Conservation (phyloP, 2,113 vertebrate genomes). For the Aviceda subcristata region DNA sequence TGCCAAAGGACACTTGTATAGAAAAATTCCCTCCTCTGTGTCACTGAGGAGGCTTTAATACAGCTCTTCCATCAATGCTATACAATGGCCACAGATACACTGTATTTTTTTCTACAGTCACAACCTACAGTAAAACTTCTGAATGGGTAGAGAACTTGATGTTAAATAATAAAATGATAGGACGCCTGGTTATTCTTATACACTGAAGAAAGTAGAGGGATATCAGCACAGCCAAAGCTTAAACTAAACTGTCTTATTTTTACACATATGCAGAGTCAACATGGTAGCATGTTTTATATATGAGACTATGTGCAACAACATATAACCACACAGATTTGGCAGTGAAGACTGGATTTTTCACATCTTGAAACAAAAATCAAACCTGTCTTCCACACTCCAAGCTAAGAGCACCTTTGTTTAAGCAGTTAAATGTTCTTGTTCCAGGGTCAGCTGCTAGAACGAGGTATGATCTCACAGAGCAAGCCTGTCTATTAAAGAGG, state of each 20-base stretch:
- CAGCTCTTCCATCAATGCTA: background rate
- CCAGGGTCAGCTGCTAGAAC: background rate
- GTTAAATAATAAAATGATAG: background rate
- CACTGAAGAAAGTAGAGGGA: background rate
- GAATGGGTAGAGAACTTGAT: background rate
- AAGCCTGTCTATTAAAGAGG: background rate
- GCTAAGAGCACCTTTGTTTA: background rate
- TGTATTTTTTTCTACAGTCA: background rate
- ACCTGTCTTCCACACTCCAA: background rate
- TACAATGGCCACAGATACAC: background rate
- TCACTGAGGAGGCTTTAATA: background rate
- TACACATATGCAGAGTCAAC: background rate
- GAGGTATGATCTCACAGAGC: background rate
- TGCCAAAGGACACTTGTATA: background rate
- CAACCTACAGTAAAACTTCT: background rate
- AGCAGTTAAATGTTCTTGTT: background rate
- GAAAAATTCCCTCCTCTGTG: background rate
- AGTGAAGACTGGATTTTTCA: background rate
- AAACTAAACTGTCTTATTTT: background rate
- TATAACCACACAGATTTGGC: background rate
- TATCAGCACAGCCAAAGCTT: background rate
- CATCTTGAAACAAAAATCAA: background rate
- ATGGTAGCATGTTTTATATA: background rate
- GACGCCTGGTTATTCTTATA: background rate
- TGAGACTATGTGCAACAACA: background rate